Conservation (phyloP, 2,888 invertebrate species). For the Philonicus albiceps region DNA sequence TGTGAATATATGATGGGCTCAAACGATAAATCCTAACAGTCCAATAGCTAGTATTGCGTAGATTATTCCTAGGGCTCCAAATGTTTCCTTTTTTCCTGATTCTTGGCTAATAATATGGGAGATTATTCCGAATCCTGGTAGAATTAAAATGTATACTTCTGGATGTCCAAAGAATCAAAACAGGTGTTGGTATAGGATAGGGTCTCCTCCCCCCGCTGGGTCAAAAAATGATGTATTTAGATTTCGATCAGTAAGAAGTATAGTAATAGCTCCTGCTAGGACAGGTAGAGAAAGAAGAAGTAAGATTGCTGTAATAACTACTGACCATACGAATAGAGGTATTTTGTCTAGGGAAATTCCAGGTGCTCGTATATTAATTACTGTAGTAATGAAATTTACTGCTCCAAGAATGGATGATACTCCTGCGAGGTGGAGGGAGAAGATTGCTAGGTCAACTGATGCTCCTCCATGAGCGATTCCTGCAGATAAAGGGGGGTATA, state of each 20-base stretch:
- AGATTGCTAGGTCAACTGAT: slow-evolving; percentile 79
- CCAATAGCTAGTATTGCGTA: slow-evolving; percentile 87
- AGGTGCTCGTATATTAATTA: slow-evolving; percentile 74
- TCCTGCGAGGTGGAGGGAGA: slow-evolving; percentile 78
- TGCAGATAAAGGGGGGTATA: slow-evolving; percentile 75
- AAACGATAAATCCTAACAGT: slow-evolving; percentile 82
- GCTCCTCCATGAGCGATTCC: slow-evolving; percentile 71
- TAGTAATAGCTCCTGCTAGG: slow-evolving; percentile 81
- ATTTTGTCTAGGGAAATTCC: slow-evolving; percentile 71
- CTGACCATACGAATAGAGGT: slow-evolving; percentile 78
- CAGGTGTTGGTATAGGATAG: slow-evolving; percentile 82
- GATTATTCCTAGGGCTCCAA: slow-evolving; percentile 78
- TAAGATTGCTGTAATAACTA: slow-evolving; percentile 72
- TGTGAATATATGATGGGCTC: slow-evolving; percentile 87
- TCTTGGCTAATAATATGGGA: slow-evolving; percentile 80
- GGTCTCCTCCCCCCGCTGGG: slow-evolving; percentile 80
- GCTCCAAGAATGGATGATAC: slow-evolving; percentile 78
- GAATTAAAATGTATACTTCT: slow-evolving; percentile 86
- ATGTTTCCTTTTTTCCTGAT: slow-evolving; percentile 78
- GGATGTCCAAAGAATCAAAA: slow-evolving; percentile 91
- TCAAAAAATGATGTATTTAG: slow-evolving; percentile 76
- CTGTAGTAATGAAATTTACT: slow-evolving; percentile 81
- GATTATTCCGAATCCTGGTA: slow-evolving; percentile 83
- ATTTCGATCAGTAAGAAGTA: slow-evolving; percentile 81
- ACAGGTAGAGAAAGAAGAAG: slow-evolving; percentile 76